These are phyloP conservation scores for Drosophila triauraria DNA, from an alignment of 1,140 invertebrate genomes.

Conservation along the genomic window DNA sequence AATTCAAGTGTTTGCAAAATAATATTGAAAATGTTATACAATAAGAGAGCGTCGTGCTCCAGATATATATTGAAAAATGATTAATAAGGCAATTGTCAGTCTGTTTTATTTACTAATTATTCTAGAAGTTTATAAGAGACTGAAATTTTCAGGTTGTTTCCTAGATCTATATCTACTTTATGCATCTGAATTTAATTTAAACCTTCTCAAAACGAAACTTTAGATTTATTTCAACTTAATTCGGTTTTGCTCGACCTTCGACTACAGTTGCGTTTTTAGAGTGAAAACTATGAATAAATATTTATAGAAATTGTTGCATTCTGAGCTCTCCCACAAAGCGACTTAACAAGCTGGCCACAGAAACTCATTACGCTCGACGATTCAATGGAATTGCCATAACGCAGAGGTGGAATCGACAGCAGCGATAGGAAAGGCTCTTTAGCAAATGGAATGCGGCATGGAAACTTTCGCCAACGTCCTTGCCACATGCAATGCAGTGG, in stretches of 20 bases:
- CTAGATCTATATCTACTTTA: no score
- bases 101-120: background rate
- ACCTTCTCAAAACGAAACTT: no score
- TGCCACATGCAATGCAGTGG: constrained; percentile 47
- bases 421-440: constrained; percentile 31
- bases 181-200: no score
- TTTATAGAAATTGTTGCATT: constrained; percentile 32
- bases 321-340: constrained; percentile 22
- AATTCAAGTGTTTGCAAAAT: constrained; percentile 1
- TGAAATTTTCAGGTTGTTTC: background rate
- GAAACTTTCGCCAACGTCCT: constrained; percentile 46
- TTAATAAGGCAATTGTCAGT: background rate
- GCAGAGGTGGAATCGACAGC: constrained; percentile 16
- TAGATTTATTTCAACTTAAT: background rate
- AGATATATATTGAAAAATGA: background rate
- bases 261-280: background rate
- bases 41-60: background rate
- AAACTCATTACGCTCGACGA: constrained; percentile 66
- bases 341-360: constrained; percentile 49
- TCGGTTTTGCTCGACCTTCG: background rate
- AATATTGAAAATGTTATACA: constrained; percentile 1
- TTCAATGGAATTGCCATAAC: constrained; percentile 42
- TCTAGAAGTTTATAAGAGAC: background rate
- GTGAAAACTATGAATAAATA: constrained; percentile 5
- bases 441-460: constrained; percentile 25